Evolutionary conservation across 2,113 vertebrate species (phyloP).

Genomic region (Oplegnathus fasciatus): DNA sequence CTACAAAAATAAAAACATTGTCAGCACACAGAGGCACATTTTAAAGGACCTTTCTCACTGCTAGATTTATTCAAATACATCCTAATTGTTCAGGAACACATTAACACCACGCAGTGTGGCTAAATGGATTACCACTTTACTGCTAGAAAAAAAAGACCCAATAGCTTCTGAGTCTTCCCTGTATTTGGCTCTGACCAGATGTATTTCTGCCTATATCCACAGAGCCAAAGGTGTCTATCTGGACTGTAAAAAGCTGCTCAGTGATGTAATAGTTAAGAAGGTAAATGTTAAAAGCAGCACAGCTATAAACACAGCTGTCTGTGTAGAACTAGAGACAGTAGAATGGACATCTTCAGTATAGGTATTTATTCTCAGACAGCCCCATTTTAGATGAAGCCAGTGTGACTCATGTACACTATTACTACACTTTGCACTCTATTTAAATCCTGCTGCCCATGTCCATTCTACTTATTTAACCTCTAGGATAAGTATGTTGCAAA

Average conservation of each 20-base stretch:
- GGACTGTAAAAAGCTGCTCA: conserved; percentile 68
- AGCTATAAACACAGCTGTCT: conserved; percentile 19
- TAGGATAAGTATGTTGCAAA: conserved; percentile 14
- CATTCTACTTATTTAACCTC: conserved; percentile 32
- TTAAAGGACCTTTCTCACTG: neutral
- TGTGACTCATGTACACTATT: neutral
- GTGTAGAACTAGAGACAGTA: conserved; percentile 35
- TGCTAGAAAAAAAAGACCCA: neutral
- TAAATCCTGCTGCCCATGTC: conserved; percentile 21
- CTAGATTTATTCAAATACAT: neutral
- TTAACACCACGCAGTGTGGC: neutral
- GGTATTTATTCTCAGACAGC: neutral
- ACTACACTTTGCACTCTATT: neutral
- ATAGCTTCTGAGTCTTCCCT: conserved; percentile 4
- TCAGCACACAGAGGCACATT: neutral
- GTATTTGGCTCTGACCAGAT: conserved; percentile 52
- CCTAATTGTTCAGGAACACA: neutral
- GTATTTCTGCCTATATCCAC: conserved; percentile 64
- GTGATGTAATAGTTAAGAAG: conserved; percentile 70
- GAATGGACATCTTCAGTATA: conserved; percentile 42
- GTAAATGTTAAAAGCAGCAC: conserved; percentile 43
- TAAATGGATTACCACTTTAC: neutral
- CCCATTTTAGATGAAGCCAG: neutral
- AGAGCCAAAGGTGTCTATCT: conserved; percentile 55
- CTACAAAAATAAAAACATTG: neutral